Percentiles rank a stretch among this genome's conserved stretches.
These are phyloP conservation scores for Lottia gigantea DNA, from an alignment of 2,888 invertebrate species.

Conservation along the genomic window DNA sequence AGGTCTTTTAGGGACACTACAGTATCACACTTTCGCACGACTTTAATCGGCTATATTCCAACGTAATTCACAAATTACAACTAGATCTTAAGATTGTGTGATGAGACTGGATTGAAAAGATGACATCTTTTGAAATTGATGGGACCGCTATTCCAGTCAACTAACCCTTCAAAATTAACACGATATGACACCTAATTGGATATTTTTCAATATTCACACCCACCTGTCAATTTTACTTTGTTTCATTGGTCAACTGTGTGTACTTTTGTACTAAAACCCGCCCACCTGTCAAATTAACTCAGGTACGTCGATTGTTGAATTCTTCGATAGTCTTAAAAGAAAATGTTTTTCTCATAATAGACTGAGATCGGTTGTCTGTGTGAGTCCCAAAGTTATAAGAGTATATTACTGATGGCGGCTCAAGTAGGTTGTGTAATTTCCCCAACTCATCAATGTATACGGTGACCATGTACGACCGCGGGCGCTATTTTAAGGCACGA, in stretches of 20 bases:
- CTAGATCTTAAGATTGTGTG: neutral
- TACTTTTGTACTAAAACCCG: neutral
- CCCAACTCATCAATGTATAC: too few species aligned
- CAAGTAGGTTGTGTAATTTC: too few species aligned
- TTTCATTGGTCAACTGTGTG: neutral
- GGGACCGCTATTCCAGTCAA: too few species aligned
- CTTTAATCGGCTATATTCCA: constrained; percentile 9
- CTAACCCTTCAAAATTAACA: too few species aligned
- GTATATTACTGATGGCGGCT: too few species aligned
- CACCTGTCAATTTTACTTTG: neutral
- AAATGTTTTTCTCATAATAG: neutral
- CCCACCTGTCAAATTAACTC: constrained; percentile 1
- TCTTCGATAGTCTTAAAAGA: too few species aligned
- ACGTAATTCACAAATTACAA: neutral
- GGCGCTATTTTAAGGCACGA: too few species aligned
- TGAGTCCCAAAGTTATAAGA: neutral
- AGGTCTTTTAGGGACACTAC: neutral
- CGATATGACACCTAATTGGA: too few species aligned
- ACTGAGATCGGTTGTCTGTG: neutral
- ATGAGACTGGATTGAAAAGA: too few species aligned
- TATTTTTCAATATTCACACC: neutral
- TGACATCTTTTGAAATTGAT: too few species aligned
- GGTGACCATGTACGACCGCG: too few species aligned
- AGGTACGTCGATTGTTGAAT: neutral
- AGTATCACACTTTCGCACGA: neutral